A percentile compares a stretch with the other conserved stretches of the same genome.
phyloP scores from a whole-genome alignment of 1,140 invertebrate species.

The Papilio helenus region DNA sequence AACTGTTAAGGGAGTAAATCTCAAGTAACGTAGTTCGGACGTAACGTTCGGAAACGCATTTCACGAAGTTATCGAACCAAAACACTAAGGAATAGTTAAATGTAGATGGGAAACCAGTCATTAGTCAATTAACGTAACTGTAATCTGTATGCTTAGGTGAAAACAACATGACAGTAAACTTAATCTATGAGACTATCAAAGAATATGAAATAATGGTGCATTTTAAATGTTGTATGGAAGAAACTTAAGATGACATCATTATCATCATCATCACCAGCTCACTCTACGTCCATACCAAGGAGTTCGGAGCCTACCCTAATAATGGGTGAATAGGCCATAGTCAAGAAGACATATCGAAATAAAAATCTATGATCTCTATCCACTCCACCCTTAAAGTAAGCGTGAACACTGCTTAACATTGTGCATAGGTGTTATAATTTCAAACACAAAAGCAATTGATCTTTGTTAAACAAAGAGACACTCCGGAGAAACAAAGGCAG shows the following conservation, averaged over 20 bases:
- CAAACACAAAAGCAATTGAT: background rate
- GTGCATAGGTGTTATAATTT: slow-evolving; percentile 18
- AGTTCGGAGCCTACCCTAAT: no score
- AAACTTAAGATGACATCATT: background rate
- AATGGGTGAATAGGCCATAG: no score
- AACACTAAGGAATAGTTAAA: no score
- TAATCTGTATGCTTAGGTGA: background rate
- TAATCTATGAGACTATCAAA: background rate
- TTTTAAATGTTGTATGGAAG: no score
- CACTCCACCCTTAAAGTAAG: background rate
- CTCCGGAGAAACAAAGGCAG: slow-evolving; percentile 11
- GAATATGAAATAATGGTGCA: background rate
- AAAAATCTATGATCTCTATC: background rate
- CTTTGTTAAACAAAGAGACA: slow-evolving; percentile 14
- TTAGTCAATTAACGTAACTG: background rate
- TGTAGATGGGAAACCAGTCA: background rate
- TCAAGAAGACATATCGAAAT: no score
- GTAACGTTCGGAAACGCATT: no score
- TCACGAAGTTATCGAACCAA: no score
- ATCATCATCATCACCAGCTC: no score
- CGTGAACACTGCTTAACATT: background rate
- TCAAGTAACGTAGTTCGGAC: no score
- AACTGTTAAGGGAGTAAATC: no score
- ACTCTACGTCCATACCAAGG: no score
- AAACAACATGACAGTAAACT: background rate